phyloP scores from a whole-genome alignment of 1,140 invertebrate species.

The Aleiodes sp. region DNA sequence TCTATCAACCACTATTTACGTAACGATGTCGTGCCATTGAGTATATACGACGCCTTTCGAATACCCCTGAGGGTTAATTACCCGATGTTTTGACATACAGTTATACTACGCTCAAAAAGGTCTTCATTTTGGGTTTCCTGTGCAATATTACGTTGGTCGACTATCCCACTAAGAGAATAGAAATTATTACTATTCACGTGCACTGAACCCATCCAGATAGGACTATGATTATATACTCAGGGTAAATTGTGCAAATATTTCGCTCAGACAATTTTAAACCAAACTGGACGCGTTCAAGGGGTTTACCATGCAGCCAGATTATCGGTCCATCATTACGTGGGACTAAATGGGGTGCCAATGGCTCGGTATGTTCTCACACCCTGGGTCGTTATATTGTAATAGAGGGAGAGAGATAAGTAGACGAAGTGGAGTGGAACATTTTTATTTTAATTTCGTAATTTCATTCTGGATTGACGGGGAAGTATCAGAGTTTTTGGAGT shows the following conservation, averaged over 20 bases:
- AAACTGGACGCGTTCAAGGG: slow-evolving; percentile 20
- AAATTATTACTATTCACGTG: not conserved
- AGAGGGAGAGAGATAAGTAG: not conserved
- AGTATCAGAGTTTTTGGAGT: no score
- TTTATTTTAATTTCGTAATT: no score
- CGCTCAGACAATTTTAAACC: not conserved
- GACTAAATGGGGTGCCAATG: slow-evolving; percentile 26
- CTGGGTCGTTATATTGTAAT: not conserved
- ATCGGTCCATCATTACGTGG: slow-evolving; percentile 23
- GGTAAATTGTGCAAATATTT: slow-evolving; percentile 32
- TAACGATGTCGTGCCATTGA: slow-evolving; percentile 36
- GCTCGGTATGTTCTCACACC: no score
- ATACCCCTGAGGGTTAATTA: slow-evolving; percentile 64
- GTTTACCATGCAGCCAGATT: slow-evolving; percentile 28
- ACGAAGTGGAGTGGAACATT: no score
- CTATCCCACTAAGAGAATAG: not conserved
- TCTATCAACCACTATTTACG: slow-evolving; percentile 23
- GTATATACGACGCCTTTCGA: slow-evolving; percentile 43
- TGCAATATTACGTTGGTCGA: not conserved
- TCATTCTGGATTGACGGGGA: no score
- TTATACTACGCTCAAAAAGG: slow-evolving; percentile 22
- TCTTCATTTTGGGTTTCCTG: not conserved
- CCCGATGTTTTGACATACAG: slow-evolving; percentile 60
- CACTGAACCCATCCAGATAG: slow-evolving; percentile 1
- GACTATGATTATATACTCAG: slow-evolving; percentile 18